Evolutionary conservation across 2,113 vertebrate species (phyloP), one percentile per base, ranked within the genome.

Genomic region (Rhodinocichla rosea): DNA sequence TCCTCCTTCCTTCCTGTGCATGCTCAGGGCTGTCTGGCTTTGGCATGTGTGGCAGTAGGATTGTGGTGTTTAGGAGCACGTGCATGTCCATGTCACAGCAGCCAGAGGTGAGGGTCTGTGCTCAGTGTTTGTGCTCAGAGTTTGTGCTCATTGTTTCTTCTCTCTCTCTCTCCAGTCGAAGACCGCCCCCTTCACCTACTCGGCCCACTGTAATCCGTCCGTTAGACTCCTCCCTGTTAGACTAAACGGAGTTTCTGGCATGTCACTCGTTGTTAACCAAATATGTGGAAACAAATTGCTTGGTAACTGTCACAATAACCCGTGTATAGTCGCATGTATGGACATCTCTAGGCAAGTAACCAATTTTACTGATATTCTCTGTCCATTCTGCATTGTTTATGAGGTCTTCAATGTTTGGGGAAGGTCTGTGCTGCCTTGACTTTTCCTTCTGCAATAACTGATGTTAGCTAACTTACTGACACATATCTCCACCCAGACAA

Each of bases 171-270:
- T 98, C 95, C 97, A 98, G 98, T 97, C 97, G 97, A 97, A 98
- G 98, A 97, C 98, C 98, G 92, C 98, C 98, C 97, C 98, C 98
- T 95, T 98, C 98, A 97, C 98, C 98, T 97, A 98, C 98, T 96
- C 98, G 97, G 68, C 97, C 98, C 97, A 97, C 98, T 96, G 98
- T 98, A 96, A 98, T 98, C 92, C 98, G 98, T 79, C 97, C 98
- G 12, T 96, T 98, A 97, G 98, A 98, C 67, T 98, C 98, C 67
- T 98, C 98, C 90, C 92, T 98, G 83, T 98, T 98, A 98, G 97
- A 98, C 96, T 98, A 98, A 98, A 94, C 4, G 97, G 93, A 96
- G 93, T 95, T 79, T 95, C 97, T 96, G 96, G 95, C 97, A 95
- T 98, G 97, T 87, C 97, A 88, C 76, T 97, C 96, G 24, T 95